Conservation (phyloP, 2,113 vertebrate species). For the Suncus etruscus region DNA sequence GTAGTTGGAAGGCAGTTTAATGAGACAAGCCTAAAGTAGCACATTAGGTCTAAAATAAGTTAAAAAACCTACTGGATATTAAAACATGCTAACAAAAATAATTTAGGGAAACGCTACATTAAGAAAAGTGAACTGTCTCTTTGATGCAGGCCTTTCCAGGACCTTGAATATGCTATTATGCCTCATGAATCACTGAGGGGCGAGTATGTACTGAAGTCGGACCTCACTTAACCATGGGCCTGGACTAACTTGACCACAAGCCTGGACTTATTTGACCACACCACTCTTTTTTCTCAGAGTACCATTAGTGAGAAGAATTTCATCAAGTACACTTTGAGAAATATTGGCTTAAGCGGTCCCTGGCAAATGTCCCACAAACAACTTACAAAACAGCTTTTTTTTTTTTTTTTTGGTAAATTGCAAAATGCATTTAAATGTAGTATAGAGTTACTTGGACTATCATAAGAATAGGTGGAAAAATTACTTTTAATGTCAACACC, state of each 20-base stretch:
- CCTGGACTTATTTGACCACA: slow-evolving; percentile 30
- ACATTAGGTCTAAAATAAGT: neutral
- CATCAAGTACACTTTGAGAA: slow-evolving; percentile 54
- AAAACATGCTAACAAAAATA: slow-evolving; percentile 52
- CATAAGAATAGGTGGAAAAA: neutral
- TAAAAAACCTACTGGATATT: neutral
- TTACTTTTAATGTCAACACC: slow-evolving; percentile 26
- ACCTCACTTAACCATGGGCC: slow-evolving; percentile 41
- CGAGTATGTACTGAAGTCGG: neutral
- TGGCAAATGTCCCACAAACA: slow-evolving; percentile 64
- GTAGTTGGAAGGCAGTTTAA: neutral
- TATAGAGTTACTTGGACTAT: slow-evolving; percentile 19
- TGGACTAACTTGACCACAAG: slow-evolving; percentile 39
- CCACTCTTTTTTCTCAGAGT: slow-evolving; percentile 26
- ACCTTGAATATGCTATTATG: slow-evolving; percentile 54
- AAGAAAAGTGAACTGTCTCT: slow-evolving; percentile 42
- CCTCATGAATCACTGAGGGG: neutral
- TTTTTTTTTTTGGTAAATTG: neutral
- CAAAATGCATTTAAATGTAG: neutral
- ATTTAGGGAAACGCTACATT: slow-evolving; percentile 25
- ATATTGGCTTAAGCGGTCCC: slow-evolving; percentile 52
- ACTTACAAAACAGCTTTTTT: slow-evolving; percentile 33
- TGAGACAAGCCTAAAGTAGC: neutral
- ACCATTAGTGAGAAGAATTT: slow-evolving; percentile 59
- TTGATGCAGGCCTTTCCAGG: slow-evolving; percentile 61